Conservation (phyloP, 2,888 invertebrate genomes). For the Euzophera pinguis region DNA sequence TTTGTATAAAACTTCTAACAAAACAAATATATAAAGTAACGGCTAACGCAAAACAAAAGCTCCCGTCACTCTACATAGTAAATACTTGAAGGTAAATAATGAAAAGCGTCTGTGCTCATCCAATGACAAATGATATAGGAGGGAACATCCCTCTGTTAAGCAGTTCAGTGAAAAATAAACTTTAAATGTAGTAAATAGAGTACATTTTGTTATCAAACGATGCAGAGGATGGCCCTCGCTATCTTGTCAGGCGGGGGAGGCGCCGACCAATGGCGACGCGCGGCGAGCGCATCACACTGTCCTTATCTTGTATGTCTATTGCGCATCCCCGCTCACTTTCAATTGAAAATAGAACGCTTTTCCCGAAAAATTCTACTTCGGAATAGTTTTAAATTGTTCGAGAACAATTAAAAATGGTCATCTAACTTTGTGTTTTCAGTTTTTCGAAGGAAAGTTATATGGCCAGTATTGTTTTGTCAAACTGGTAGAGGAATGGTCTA, state of each 20-base stretch:
- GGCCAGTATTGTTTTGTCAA: not conserved
- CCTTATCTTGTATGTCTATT: constrained; percentile 62
- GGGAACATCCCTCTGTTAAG: constrained; percentile 68
- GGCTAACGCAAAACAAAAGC: constrained; percentile 17
- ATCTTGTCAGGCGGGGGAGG: constrained; percentile 78
- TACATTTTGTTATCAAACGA: constrained; percentile 28
- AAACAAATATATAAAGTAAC: not conserved
- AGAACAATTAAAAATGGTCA: not conserved
- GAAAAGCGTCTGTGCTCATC: constrained; percentile 70
- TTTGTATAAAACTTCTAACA: not conserved
- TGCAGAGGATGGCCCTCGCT: constrained; percentile 66
- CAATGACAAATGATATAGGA: constrained; percentile 74
- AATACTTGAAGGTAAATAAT: constrained; percentile 61
- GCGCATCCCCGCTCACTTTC: constrained; percentile 46
- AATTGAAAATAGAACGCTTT: constrained; percentile 2
- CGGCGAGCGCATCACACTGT: constrained; percentile 67
- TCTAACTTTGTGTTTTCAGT: not conserved
- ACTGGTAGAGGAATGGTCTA: not conserved
- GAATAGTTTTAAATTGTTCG: constrained; percentile 8
- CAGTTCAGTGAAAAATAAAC: constrained; percentile 33
- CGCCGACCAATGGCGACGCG: constrained; percentile 61
- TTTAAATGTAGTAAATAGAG: constrained; percentile 22
- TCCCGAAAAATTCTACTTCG: constrained; percentile 4
- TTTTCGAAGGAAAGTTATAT: not conserved
- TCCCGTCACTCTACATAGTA: constrained; percentile 24